Percentiles rank a stretch among this genome's conserved stretches.
These are phyloP conservation scores for Lanius collurio DNA, from an alignment of 2,113 vertebrate species.

Conservation along the genomic window DNA sequence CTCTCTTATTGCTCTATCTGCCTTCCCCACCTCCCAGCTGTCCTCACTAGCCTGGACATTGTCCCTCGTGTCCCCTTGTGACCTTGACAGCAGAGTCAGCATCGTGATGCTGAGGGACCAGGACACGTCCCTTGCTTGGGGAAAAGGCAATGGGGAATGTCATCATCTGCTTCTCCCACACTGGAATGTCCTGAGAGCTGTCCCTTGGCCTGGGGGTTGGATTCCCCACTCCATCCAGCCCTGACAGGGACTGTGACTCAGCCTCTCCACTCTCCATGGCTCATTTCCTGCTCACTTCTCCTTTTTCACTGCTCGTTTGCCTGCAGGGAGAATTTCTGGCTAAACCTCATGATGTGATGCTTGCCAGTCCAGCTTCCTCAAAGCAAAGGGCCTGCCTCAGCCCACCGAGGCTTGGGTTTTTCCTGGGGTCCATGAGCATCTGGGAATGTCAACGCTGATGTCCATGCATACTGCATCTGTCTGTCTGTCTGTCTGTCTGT, in stretches of 20 bases:
- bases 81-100: not conserved
- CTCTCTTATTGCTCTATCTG: not conserved
- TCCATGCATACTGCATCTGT: accelerated
- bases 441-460: accelerated
- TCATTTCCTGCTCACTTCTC: conserved; percentile 35
- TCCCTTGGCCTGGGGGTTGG: not conserved
- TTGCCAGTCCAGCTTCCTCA: not conserved
- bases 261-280: not conserved
- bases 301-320: not conserved
- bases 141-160: accelerated
- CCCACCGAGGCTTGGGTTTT: not conserved
- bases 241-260: conserved; percentile 9
- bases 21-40: not conserved
- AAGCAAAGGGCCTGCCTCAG: not conserved
- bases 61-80: not conserved
- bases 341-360: not conserved
- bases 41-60: not conserved
- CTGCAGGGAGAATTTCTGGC: conserved; percentile 10
- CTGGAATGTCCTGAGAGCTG: not conserved
- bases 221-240: not conserved
- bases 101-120: not conserved
- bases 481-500: not conserved
- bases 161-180: not conserved
- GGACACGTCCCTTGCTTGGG: not conserved
- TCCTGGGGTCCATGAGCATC: not conserved